These are phyloP conservation scores for Drosophila tani DNA, from an alignment of 1,140 invertebrate genomes.

Conservation along the genomic window DNA sequence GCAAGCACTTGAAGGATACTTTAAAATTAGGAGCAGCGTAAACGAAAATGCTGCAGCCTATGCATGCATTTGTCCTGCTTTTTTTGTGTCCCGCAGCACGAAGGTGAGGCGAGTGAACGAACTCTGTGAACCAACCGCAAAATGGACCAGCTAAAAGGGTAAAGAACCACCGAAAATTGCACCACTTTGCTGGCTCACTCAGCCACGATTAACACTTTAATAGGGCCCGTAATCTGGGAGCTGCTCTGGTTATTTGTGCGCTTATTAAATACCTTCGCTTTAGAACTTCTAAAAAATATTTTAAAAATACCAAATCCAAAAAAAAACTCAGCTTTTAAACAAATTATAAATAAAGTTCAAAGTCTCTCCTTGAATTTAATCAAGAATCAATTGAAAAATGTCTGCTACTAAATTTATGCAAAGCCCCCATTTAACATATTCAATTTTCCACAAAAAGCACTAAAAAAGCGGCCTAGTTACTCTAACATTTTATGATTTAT, in stretches of 20 bases:
- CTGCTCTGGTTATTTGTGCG: no score
- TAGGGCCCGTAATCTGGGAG: background rate
- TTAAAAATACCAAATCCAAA: background rate
- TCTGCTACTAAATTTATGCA: constrained; percentile 9
- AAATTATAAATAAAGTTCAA: background rate
- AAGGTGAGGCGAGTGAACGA: constrained; percentile 43
- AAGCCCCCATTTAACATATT: constrained; percentile 3
- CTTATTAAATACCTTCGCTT: no score
- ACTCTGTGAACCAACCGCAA: constrained; percentile 35
- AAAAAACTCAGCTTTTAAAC: background rate
- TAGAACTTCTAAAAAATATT: no score
- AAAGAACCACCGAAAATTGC: constrained; percentile 30
- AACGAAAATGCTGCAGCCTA: constrained; percentile 69
- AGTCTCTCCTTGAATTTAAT: background rate
- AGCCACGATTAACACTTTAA: constrained; percentile 15
- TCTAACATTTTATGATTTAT: constrained; percentile 15
- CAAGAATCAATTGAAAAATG: constrained; percentile 9
- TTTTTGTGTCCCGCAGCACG: constrained; percentile 38
- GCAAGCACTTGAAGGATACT: constrained; percentile 66
- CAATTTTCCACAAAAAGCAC: background rate
- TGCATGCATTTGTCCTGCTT: constrained; percentile 56
- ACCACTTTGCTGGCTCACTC: constrained; percentile 14
- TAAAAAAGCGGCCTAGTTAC: constrained; percentile 8
- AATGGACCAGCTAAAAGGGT: constrained; percentile 24
- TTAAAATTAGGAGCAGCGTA: constrained; percentile 71